Percentiles rank a stretch among this genome's conserved stretches.
Conservation (phyloP, 2,797 vertebrate species). For the Psittacula derbiana region DNA sequence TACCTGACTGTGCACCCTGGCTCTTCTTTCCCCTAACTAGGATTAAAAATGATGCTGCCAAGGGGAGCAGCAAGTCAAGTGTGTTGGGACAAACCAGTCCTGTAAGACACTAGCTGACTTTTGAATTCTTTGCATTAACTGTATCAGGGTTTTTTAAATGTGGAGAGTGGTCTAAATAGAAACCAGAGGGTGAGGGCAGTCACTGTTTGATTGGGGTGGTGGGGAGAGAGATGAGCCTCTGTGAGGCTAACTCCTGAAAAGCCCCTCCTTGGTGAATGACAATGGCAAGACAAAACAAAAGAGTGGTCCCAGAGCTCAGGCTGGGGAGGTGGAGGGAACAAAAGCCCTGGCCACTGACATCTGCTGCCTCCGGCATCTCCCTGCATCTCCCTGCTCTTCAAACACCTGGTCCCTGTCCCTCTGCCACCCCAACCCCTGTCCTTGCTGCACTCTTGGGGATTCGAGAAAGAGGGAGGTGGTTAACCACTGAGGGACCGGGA, state of each 20-base stretch:
- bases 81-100: neutral
- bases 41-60: neutral
- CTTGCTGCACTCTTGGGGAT: neutral
- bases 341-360: conserved; percentile 79
- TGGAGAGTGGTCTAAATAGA: conserved; percentile 50
- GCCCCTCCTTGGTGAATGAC: conserved; percentile 81
- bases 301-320: conserved; percentile 74
- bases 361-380: conserved; percentile 77
- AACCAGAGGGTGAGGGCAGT: conserved; percentile 3
- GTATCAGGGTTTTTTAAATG: neutral
- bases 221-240: neutral
- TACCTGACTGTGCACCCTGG: neutral
- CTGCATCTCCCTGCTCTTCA: conserved; percentile 76
- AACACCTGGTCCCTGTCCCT: conserved; percentile 41
- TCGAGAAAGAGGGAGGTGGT: neutral
- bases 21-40: neutral
- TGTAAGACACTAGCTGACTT: neutral
- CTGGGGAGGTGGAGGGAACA: conserved; percentile 70
- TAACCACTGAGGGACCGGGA: neutral
- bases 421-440: neutral
- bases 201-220: neutral
- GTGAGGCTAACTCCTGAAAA: conserved; percentile 10
- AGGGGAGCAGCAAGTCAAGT: neutral
- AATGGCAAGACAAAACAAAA: conserved; percentile 78
- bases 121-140: neutral